Evolutionary conservation across 2,113 vertebrate genomes (phyloP), one percentile per base, ranked within the genome.

Genomic region (Tretioscincus oriximinensis): DNA sequence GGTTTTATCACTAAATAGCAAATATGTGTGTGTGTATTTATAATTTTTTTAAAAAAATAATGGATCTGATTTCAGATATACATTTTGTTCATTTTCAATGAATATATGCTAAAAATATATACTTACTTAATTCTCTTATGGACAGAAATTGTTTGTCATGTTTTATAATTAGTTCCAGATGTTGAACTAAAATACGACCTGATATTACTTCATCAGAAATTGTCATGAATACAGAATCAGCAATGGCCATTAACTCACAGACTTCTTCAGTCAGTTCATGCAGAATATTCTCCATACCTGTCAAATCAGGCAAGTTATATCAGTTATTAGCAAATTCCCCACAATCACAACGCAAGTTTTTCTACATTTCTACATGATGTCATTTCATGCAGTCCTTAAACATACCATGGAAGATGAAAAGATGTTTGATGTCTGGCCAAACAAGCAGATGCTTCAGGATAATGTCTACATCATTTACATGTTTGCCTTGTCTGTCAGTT

Each of bases 321-420:
- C 47, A 54, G 21, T 24, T 49, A 6, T 51, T 51, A 51, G 49
- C 12, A 18, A 18, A 5, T 58, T 58, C 18, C 54, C 54, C 12
- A 51, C 9, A 51, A 51, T 2, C 9, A 51, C 49, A 51, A 51
- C 9, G 5, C 14, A 18, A 29, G n/a, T 18, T 28, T 58, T 28
- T 74, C 28, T 22, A 54, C 51, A 45, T 61, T 41, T 2, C 26
- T 24, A n/a, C 45, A 22, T n/a, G 45, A 51, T 49, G n/a, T 21
- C 8, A 9, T 68, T 20, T 22, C 35, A 31, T 35, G 47, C 49
- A 35, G 28, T 12, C 24, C 54, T 69, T 22, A 5, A 26, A 74
- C 61, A 66, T 91, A 99, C 98, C 96, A 1, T 89, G 92, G 71
- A 98, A 85, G 2, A 83, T 92, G 80, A 98, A 97, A 87, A 97